Base-by-base conservation (phyloP, 2,113 vertebrate species). In the Picathartes gymnocephalus region DNA sequence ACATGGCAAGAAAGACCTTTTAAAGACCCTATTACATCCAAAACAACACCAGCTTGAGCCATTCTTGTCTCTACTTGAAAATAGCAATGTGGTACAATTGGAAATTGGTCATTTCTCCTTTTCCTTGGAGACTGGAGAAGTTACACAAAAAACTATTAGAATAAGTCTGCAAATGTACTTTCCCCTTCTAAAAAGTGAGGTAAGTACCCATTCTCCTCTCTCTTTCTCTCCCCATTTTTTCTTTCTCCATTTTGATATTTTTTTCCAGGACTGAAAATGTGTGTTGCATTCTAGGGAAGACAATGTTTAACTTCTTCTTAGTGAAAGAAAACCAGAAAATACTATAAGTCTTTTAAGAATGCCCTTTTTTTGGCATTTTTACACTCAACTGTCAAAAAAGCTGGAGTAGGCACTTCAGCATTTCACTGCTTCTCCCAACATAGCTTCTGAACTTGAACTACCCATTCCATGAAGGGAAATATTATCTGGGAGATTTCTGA, bases 241-340 rank as follows among this genome's bases (percentile, higher is more conserved):
- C 14, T 51, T 66, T 45, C 22, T 69, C 40, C 16, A 62, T 44
- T 85, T 85, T 47, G 70, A 0, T 60, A 24, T 31, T 70, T 89
- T 92, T 57, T 61, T 33, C 16, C 42, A 56, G 12, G 37, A 31
- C 35, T 54, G 47, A 71, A 95, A 68, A 54, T 40, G 5, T 4
- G 6, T 44, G 20, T n/a, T 76, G 37, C 33, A 39, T 62, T 74
- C 15, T 42, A 30, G 77, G 10, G 10, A 74, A 64, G 51, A 82
- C 17, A 81, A 33, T 37, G 27, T 48, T 84, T 66, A 53, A 57
- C 28, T 91, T 91, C 89, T 85, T 73, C 37, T 91, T 70, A 25
- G 23, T 10, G 33, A 74, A 94, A 71, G 23, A 92, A 90, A 87
- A 68, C 6, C n/a, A 33, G 33, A 66, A 88, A 78, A 62, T 30